Base-by-base conservation (phyloP, 2,888 invertebrate genomes). In the Gastracanthus pulcherrimus region DNA sequence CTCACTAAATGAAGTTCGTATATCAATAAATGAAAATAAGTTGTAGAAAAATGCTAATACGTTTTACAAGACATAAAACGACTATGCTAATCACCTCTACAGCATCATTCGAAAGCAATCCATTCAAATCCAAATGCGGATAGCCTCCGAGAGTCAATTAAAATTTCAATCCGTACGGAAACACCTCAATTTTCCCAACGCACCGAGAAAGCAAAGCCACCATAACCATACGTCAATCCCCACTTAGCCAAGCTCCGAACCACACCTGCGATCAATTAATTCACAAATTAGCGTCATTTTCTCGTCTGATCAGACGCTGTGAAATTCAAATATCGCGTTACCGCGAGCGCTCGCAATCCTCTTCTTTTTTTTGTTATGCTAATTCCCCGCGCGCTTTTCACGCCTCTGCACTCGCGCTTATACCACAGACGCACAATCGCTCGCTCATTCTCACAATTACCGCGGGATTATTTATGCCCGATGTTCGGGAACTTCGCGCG, bases 401-500 rank as follows among this genome's bases (percentile, higher is more conserved):
- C 62, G 36, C 62, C 48, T 34, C 19, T n/a, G 31, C 45, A 19
- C 26, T 19, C 31, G n/a, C n/a, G n/a, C n/a, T n/a, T n/a, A n/a
- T n/a, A n/a, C n/a, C n/a, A 16, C 1, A 38, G 11, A 13, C n/a
- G n/a, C n/a, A n/a, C n/a, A n/a, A n/a, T n/a, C n/a, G 26, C 26
- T 31, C 82, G 78, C 78, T 80, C 82, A 81, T 84, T 86, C 83
- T 84, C 84, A 85, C 88, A 88, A 88, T 88, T 88, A 88, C 87
- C 85, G 82, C 31, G 48, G 84, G 86, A 87, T 87, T 88, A 87
- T 88, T 87, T 87, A 88, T 87, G 86, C 85, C 84, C 85, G 85
- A 87, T 87, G 86, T 86, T 86, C 85, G 81, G n/a, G 84, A 85
- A 84, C 85, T 86, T 85, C 51, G 86, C 87, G 86, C 84, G 81